phyloP scores from a whole-genome alignment of 2,797 vertebrate genomes.

The Phrynocephalus guinanensis region DNA sequence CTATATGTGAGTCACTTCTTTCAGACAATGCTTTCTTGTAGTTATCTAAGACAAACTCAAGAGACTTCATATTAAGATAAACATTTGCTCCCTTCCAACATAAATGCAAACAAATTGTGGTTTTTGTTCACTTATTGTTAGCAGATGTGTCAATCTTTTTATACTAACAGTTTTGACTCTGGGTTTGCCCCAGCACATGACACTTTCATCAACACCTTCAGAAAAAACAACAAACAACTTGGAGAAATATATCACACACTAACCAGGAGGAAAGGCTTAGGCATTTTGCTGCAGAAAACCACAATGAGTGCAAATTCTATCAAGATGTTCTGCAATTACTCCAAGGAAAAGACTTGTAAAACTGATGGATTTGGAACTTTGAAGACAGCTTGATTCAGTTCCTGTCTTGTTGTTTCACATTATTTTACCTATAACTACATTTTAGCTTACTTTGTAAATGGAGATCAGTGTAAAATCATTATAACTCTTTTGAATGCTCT shows the following conservation, averaged over 20 bases:
- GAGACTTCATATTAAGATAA: no score
- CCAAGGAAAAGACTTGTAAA: neutral
- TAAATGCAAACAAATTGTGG: no score
- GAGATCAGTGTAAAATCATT: slow-evolving; percentile 6
- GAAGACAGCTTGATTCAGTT: neutral
- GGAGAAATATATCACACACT: neutral
- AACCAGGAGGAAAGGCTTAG: neutral
- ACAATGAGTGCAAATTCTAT: neutral
- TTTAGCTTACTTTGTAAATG: slow-evolving; percentile 1
- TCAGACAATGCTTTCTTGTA: no score
- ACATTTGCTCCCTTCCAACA: no score
- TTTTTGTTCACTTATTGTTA: no score
- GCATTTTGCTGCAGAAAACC: neutral
- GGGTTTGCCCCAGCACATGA: neutral
- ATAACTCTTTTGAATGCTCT: neutral
- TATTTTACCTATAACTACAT: neutral
- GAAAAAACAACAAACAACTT: neutral
- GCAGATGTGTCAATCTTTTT: no score
- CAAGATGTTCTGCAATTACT: neutral
- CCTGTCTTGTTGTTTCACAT: neutral
- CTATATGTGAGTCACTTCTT: neutral
- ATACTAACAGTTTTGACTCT: no score
- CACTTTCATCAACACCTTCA: neutral
- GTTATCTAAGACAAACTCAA: no score
- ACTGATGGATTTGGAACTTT: neutral